Conservation (phyloP, 2,888 invertebrate genomes). For the Leucophora obtusa region DNA sequence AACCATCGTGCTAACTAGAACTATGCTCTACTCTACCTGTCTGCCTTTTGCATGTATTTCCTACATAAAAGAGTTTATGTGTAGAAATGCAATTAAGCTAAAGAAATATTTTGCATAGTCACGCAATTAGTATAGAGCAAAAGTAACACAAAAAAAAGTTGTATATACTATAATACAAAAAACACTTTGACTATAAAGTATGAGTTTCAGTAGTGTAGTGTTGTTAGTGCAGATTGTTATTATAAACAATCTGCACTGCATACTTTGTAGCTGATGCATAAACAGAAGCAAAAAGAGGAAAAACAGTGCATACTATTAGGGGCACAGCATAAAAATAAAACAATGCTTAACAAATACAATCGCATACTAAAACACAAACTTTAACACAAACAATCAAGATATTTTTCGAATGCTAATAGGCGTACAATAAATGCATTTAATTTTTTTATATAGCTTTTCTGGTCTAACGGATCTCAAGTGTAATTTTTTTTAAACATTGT, state of each 20-base stretch:
- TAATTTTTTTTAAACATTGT: slow-evolving; percentile 6
- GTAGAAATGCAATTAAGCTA: slow-evolving; percentile 67
- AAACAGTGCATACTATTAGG: slow-evolving; percentile 50
- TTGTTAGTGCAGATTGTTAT: too few species aligned
- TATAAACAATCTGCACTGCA: slow-evolving; percentile 60
- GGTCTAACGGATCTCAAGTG: slow-evolving; percentile 24
- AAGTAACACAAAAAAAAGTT: slow-evolving; percentile 15
- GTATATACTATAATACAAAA: not conserved
- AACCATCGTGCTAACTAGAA: not conserved
- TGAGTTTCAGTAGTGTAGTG: slow-evolving; percentile 8
- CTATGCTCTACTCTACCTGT: not conserved
- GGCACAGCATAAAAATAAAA: slow-evolving; percentile 27
- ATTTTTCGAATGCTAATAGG: slow-evolving; percentile 57
- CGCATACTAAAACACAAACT: not conserved
- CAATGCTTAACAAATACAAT: not conserved
- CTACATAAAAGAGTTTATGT: slow-evolving; percentile 50
- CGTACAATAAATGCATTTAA: slow-evolving; percentile 53
- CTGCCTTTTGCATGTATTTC: not conserved
- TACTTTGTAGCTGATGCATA: slow-evolving; percentile 57
- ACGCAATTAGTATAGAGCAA: slow-evolving; percentile 65
- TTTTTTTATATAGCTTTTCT: slow-evolving; percentile 1
- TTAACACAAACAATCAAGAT: slow-evolving; percentile 55
- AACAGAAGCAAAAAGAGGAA: slow-evolving; percentile 5
- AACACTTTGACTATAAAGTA: slow-evolving; percentile 22
- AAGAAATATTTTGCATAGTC: slow-evolving; percentile 68